Conservation (phyloP, 1,140 invertebrate genomes). For the Parapsyche elsis region DNA sequence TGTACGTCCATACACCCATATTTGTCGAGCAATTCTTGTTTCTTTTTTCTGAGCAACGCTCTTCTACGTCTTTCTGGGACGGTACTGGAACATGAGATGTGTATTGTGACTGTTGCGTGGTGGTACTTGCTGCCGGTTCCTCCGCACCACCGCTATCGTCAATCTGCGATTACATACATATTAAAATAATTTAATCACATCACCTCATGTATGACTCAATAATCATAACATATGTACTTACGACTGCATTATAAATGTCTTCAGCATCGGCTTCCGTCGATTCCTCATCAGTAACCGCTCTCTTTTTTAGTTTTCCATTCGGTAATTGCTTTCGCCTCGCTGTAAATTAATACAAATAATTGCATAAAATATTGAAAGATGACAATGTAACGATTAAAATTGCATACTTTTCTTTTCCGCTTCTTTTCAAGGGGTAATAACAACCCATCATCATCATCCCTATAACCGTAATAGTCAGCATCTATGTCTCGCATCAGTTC, state of each 20-base stretch:
- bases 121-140: background rate
- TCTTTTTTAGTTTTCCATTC: constrained; percentile 75
- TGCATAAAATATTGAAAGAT: too few species aligned
- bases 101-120: constrained; percentile 66
- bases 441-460: constrained; percentile 98
- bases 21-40: constrained; percentile 87
- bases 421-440: constrained; percentile 88
- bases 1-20: constrained; percentile 70
- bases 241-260: constrained; percentile 64
- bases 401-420: constrained; percentile 76
- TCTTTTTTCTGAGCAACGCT: constrained; percentile 86
- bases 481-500: constrained; percentile 99
- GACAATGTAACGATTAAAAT: background rate
- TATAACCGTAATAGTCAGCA: constrained; percentile 98
- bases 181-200: background rate
- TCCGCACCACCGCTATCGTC: constrained; percentile 60
- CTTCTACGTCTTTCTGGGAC: constrained; percentile 89
- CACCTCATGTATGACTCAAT: background rate
- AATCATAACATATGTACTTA: background rate
- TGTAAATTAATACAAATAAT: too few species aligned
- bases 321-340: constrained; percentile 72
- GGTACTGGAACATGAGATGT: constrained; percentile 89
- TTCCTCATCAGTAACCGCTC: constrained; percentile 64
- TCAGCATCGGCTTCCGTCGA: constrained; percentile 67
- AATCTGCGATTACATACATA: constrained; percentile 7